These are phyloP conservation scores for Solenodon paradoxus DNA, from an alignment of 2,113 vertebrate species.

Conservation along the genomic window DNA sequence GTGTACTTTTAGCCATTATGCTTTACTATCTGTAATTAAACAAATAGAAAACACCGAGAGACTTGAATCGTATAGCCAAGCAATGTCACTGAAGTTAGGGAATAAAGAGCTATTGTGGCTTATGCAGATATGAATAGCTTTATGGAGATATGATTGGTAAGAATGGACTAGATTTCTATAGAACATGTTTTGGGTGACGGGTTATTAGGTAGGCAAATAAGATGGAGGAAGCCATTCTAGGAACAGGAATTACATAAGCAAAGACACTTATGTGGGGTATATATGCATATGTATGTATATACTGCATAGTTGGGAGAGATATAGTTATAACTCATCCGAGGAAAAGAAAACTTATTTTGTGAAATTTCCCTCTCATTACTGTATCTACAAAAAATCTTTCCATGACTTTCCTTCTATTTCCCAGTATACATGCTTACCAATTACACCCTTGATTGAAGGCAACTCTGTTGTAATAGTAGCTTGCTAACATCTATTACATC, in stretches of 20 bases:
- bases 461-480: constrained; percentile 50
- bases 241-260: constrained; percentile 28
- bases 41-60: constrained; percentile 27
- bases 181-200: not conserved
- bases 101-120: not conserved
- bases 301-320: constrained; percentile 9
- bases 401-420: not conserved
- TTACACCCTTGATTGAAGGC: constrained; percentile 9
- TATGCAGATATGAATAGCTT: not conserved
- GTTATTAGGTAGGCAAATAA: constrained; percentile 16
- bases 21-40: constrained; percentile 32
- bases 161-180: constrained; percentile 10
- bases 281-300: not conserved
- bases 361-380: constrained; percentile 3
- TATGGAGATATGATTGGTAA: not conserved
- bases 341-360: constrained; percentile 25
- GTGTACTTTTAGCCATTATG: not conserved
- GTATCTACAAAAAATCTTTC: not conserved
- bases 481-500: constrained; percentile 23
- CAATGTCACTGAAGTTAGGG: constrained; percentile 21
- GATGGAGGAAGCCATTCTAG: not conserved
- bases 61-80: not conserved
- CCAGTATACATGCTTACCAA: not conserved
- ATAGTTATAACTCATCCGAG: not conserved
- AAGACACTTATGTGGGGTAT: constrained; percentile 4